Evolutionary conservation across 2,888 invertebrate genomes (phyloP).

Genomic region (Aradus depressus): DNA sequence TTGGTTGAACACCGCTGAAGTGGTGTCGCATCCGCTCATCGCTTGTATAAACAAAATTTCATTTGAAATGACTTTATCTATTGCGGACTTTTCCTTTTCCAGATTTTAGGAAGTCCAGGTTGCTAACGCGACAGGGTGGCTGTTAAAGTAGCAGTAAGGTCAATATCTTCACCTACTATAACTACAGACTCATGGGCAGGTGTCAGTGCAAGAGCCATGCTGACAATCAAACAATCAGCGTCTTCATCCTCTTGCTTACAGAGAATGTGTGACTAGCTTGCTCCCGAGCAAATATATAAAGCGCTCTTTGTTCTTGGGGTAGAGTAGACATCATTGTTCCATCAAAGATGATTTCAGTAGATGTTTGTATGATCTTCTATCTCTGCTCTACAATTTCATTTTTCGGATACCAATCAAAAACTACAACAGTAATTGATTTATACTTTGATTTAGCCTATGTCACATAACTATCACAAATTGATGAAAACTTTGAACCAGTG

Average conservation of each 20-base stretch:
- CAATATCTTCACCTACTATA: neutral
- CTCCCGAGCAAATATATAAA: neutral
- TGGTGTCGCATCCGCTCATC: neutral
- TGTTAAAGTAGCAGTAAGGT: neutral
- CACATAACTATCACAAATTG: too few species aligned
- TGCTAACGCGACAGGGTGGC: neutral
- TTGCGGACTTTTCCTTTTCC: neutral
- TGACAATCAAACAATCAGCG: slow-evolving; percentile 22
- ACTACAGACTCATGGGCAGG: neutral
- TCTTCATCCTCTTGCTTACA: slow-evolving; percentile 21
- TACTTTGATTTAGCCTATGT: too few species aligned
- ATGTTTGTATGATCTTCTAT: too few species aligned
- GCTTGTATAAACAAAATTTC: neutral
- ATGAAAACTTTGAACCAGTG: too few species aligned
- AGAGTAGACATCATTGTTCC: too few species aligned
- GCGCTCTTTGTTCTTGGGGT: too few species aligned
- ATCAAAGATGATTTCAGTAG: too few species aligned
- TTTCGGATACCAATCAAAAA: too few species aligned
- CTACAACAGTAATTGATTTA: too few species aligned
- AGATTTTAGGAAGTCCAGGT: neutral
- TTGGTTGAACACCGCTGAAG: neutral
- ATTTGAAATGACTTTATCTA: neutral
- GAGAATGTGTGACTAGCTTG: neutral
- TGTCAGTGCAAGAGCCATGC: neutral
- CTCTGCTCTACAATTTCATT: too few species aligned